A percentile compares a stretch with the other conserved stretches of the same genome.
Conservation (phyloP, 2,113 vertebrate genomes). For the Clarias gariepinus region DNA sequence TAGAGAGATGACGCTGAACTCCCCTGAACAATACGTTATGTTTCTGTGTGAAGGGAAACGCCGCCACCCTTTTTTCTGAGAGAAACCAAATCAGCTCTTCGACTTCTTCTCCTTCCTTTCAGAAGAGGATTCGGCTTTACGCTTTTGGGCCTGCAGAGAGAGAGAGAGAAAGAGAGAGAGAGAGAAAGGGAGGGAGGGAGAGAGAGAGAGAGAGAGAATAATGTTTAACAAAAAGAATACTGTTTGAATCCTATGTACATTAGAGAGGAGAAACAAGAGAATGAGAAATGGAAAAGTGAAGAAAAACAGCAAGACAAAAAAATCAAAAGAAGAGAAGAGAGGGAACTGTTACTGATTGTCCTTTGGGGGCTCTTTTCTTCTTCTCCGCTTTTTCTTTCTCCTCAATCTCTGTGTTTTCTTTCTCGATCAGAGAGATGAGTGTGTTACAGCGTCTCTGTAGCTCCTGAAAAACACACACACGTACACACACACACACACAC, state of each 20-base stretch:
- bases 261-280: too few species aligned
- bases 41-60: neutral
- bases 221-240: too few species aligned
- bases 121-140: conserved; percentile 79
- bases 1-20: conserved; percentile 8
- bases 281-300: neutral
- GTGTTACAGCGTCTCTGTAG: conserved; percentile 89
- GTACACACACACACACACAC: conserved; percentile 44
- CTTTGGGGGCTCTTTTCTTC: conserved; percentile 84
- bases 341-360: conserved; percentile 59
- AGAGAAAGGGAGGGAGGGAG: neutral
- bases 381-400: conserved; percentile 89
- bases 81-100: conserved; percentile 70
- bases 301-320: neutral
- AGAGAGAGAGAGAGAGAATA: neutral
- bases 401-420: conserved; percentile 90
- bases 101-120: conserved; percentile 88
- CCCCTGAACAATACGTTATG: neutral
- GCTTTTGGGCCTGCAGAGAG: conserved; percentile 79
- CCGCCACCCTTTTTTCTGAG: neutral
- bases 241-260: too few species aligned
- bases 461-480: conserved; percentile 69
- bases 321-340: neutral
- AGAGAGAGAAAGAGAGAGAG: neutral
- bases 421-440: conserved; percentile 88